Percentiles rank a stretch among this genome's conserved stretches.
phyloP scores from a whole-genome alignment of 92 coral and sea anemone genomes.

The Umimayanthus chanpuru region DNA sequence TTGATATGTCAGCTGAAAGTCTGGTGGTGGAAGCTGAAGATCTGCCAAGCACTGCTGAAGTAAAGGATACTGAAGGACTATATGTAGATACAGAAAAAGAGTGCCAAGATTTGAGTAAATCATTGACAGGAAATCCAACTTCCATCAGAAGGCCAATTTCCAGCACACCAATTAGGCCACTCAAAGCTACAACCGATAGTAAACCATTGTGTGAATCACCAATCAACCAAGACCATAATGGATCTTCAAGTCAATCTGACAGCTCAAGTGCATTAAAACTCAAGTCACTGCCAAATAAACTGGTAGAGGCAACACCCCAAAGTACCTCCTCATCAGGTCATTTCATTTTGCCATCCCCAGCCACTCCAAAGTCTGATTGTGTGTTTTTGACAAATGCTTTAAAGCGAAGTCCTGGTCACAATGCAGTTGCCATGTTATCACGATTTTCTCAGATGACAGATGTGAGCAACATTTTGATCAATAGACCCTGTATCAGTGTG shows the following conservation, averaged over 20 bases:
- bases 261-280: neutral
- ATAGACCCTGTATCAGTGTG: slow-evolving; percentile 73
- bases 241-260: neutral
- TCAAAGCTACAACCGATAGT: neutral
- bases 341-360: neutral
- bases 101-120: neutral
- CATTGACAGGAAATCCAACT: neutral
- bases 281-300: neutral
- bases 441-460: slow-evolving; percentile 88
- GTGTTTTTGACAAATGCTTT: slow-evolving; percentile 27
- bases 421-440: slow-evolving; percentile 69
- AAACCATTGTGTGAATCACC: neutral
- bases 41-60: neutral
- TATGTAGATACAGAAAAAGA: neutral
- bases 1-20: neutral
- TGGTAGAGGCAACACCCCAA: neutral
- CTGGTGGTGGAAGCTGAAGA: neutral
- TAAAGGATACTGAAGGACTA: neutral
- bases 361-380: slow-evolving; percentile 31
- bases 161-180: slow-evolving; percentile 6
- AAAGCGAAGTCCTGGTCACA: slow-evolving; percentile 71
- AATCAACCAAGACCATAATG: neutral
- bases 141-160: neutral
- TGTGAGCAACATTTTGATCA: slow-evolving; percentile 63
- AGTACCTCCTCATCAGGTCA: neutral